Evolutionary conservation across 2,888 invertebrate species (phyloP).

Genomic region (Boloria euphrosyne): DNA sequence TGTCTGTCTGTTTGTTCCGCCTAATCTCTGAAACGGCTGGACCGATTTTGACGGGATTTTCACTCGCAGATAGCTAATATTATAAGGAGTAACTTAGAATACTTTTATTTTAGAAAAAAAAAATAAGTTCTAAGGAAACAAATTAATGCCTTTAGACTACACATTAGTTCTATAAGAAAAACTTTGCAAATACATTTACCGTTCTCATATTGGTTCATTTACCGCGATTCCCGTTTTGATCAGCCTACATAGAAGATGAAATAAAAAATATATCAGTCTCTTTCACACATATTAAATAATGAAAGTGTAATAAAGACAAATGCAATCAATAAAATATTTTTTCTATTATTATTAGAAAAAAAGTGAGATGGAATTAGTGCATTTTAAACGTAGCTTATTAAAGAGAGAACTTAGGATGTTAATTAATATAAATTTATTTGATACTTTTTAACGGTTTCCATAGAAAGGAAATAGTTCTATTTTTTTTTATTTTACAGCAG

Average conservation of each 20-base stretch:
- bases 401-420: slow-evolving; percentile 5
- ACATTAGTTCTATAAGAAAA: neutral
- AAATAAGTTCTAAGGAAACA: too few relatives aligned
- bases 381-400: neutral
- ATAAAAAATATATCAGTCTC: slow-evolving; percentile 17
- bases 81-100: too few relatives aligned
- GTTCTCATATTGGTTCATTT: slow-evolving; percentile 57
- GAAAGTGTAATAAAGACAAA: slow-evolving; percentile 22
- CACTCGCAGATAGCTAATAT: too few relatives aligned
- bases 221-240: slow-evolving; percentile 39
- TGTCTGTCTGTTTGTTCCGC: too few relatives aligned
- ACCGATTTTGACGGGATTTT: too few relatives aligned
- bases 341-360: slow-evolving; percentile 55
- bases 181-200: slow-evolving; percentile 52
- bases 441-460: too few relatives aligned
- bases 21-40: too few relatives aligned
- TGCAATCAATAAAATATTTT: slow-evolving; percentile 38
- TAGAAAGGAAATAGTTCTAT: too few relatives aligned
- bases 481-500: too few relatives aligned
- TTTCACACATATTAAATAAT: slow-evolving; percentile 13
- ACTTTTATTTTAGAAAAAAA: too few relatives aligned
- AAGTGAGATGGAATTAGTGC: slow-evolving; percentile 45
- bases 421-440: too few relatives aligned
- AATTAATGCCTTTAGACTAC: too few relatives aligned
- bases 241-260: slow-evolving; percentile 34